Evolutionary conservation across 64 coral and sea anemone species (phyloP).

Genomic region (Acropora yongei): DNA sequence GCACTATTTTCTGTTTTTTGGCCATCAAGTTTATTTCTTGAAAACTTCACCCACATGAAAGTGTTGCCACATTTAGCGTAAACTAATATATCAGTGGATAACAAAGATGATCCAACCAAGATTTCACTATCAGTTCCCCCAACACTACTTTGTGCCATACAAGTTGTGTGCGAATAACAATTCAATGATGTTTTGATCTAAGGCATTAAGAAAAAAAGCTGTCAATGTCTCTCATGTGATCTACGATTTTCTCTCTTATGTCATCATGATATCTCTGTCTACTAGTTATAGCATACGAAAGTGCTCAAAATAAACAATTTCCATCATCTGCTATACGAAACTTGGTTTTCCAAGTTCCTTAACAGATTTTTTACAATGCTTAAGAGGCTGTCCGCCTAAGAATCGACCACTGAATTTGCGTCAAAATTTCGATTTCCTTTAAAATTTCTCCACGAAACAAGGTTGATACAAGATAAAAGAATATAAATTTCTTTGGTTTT

Average conservation of each 20-base stretch:
- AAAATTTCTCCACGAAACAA: no score
- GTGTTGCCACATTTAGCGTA: background rate
- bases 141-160: background rate
- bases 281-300: background rate
- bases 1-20: no score
- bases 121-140: background rate
- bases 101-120: background rate
- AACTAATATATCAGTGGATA: background rate
- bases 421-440: no score
- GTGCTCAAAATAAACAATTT: background rate
- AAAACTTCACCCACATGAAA: conserved; percentile 58
- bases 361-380: no score
- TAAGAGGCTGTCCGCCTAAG: no score
- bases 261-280: background rate
- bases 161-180: background rate
- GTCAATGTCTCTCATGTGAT: background rate
- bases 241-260: background rate
- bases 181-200: background rate
- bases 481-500: no score
- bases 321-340: background rate
- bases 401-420: no score
- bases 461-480: no score
- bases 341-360: background rate
- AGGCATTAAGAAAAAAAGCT: background rate
- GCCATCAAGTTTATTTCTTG: conserved; percentile 14